Percentiles rank a stretch among this genome's conserved stretches.
phyloP scores from a whole-genome alignment of 2,113 vertebrate genomes.

The Phyllostomus hastatus region DNA sequence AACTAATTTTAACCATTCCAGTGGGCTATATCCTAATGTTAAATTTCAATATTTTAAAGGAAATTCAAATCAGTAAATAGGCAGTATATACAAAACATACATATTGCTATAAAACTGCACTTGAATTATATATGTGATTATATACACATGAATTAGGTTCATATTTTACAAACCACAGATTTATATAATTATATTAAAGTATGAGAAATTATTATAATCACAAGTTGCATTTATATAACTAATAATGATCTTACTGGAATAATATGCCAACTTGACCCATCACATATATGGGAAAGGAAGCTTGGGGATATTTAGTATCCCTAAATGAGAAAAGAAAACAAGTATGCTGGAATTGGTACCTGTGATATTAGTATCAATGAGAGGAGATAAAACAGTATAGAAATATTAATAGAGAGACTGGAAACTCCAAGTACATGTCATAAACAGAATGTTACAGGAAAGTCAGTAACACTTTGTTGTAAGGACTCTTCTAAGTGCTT shows the following conservation, averaged over 20 bases:
- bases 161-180: neutral
- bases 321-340: slow-evolving; percentile 7
- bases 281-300: neutral
- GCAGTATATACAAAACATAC: neutral
- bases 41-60: slow-evolving; percentile 7
- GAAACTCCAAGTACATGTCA: slow-evolving; percentile 28
- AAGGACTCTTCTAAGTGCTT: slow-evolving; percentile 2
- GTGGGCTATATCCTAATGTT: neutral
- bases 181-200: neutral
- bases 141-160: neutral
- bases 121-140: neutral
- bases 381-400: neutral
- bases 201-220: slow-evolving; percentile 9
- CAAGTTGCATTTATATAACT: neutral
- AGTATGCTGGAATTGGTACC: neutral
- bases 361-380: slow-evolving; percentile 23
- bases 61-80: neutral
- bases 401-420: slow-evolving; percentile 40
- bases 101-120: neutral
- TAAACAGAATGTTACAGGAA: slow-evolving; percentile 48
- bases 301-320: neutral
- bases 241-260: neutral
- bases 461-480: slow-evolving; percentile 48
- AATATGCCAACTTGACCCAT: neutral
- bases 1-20: neutral